These are phyloP conservation scores for Vombatus ursinus DNA, from an alignment of 2,113 vertebrate species.

Conservation along the genomic window DNA sequence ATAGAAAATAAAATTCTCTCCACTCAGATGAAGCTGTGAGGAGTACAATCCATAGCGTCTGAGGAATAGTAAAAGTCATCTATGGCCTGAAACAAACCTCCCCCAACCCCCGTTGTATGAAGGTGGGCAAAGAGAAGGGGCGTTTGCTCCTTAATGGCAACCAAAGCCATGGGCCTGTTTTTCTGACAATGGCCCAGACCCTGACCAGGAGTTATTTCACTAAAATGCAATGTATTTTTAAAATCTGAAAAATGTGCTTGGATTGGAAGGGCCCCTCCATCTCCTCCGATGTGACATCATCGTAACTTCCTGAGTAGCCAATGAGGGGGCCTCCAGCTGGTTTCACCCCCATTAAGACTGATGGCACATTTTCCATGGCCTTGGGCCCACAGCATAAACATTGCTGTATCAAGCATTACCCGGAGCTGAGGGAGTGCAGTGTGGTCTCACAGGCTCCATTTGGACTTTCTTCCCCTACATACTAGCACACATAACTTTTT, in stretches of 20 bases:
- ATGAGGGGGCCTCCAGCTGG: neutral
- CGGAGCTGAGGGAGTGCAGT: neutral
- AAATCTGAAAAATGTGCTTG: slow-evolving; percentile 36
- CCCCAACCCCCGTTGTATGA: neutral
- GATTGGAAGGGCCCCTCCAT: slow-evolving; percentile 4
- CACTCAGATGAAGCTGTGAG: neutral
- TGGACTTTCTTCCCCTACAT: slow-evolving; percentile 34
- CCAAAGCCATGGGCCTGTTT: neutral
- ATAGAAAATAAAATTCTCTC: neutral
- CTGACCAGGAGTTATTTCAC: slow-evolving; percentile 30
- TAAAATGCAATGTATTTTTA: slow-evolving; percentile 8
- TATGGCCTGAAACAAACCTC: neutral
- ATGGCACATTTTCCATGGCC: slow-evolving; percentile 45
- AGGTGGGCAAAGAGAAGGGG: slow-evolving; percentile 31
- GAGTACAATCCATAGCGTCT: neutral
- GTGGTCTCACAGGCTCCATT: neutral
- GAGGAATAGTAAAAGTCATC: neutral
- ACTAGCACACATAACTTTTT: slow-evolving; percentile 64
- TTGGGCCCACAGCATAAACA: slow-evolving; percentile 50
- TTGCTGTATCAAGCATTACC: slow-evolving; percentile 8
- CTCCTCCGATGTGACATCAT: neutral
- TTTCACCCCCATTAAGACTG: neutral
- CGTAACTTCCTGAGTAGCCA: slow-evolving; percentile 40
- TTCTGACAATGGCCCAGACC: neutral
- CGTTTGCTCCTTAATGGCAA: neutral